These are phyloP conservation scores for Pteropus alecto DNA, from an alignment of 2,113 vertebrate species.

Conservation along the genomic window DNA sequence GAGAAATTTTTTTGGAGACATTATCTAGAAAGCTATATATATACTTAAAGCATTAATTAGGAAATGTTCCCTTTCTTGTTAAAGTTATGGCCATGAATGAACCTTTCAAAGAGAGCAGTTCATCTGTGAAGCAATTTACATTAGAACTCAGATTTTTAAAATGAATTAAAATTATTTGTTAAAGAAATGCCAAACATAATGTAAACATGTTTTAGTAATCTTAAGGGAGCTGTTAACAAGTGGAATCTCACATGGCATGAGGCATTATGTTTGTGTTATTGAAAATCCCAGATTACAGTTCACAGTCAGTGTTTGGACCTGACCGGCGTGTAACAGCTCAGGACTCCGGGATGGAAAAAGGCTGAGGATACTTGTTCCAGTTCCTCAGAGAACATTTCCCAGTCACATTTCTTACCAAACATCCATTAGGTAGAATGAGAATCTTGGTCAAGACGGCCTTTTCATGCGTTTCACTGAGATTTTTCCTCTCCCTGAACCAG, in stretches of 20 bases:
- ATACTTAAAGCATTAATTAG: neutral
- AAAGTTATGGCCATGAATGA: neutral
- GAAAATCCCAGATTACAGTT: neutral
- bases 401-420: neutral
- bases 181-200: neutral
- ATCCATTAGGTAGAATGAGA: rapidly evolving
- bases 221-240: neutral
- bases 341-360: neutral
- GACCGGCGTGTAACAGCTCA: rapidly evolving
- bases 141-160: neutral
- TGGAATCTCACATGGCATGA: neutral
- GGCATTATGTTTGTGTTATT: neutral
- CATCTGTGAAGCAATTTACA: neutral
- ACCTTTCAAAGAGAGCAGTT: neutral
- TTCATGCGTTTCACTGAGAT: neutral
- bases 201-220: too few species aligned
- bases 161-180: neutral
- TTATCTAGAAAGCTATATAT: neutral
- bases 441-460: neutral
- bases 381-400: neutral
- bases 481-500: neutral
- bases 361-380: neutral
- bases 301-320: neutral
- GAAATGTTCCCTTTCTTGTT: neutral
- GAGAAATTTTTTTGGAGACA: neutral